Base-by-base conservation (phyloP, 1,140 invertebrate species). In the Brachionus sp. region DNA sequence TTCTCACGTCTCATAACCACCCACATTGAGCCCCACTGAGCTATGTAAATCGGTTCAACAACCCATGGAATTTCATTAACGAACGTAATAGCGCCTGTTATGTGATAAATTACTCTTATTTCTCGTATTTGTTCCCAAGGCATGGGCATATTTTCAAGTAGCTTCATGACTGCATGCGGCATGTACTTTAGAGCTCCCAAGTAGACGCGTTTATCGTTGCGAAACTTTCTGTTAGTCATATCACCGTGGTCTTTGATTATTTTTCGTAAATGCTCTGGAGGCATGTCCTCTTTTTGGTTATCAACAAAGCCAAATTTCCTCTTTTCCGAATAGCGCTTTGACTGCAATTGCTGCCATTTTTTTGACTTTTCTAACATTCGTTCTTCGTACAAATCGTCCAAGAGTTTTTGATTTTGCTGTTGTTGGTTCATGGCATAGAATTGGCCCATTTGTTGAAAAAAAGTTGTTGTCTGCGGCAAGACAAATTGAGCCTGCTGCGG, bases 1-100 rank as follows among this genome's bases (percentile, higher is more conserved):
- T 99, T 99, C 87, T 99, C 98, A 85, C 98, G 91, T 85, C 98
- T 91, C 97, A 99, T 99, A 95, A 99, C 99, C 84, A 99, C 98
- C 98, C 98, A 99, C 97, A 99, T 99, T 5, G 97, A 97, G 66
- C 95, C 97, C 98, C 98, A 99, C 89, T 99, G 98, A 12, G 97
- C 97, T 85, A 99, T 97, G 87, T 98, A 99, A 1, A 98, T 93
- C 3, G 98, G 98, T 87, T 99, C 98, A 87, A 99, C 95, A 29
- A 99, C 96, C 95, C 96, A 98, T 29, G 98, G 98, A 86, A 99
- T 98, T 91, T 99, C 97, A 91, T 99, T 99, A 7, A 99, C 96
- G 91, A 99, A 99, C 33, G 98, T 98, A 77, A 99, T 99, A n/a
- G 98, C 98, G 84, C 98, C 96, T 12, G 96, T 98, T 57, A 98